Evolutionary conservation across 2,113 vertebrate species (phyloP).

Genomic region (Fukomys damarensis): DNA sequence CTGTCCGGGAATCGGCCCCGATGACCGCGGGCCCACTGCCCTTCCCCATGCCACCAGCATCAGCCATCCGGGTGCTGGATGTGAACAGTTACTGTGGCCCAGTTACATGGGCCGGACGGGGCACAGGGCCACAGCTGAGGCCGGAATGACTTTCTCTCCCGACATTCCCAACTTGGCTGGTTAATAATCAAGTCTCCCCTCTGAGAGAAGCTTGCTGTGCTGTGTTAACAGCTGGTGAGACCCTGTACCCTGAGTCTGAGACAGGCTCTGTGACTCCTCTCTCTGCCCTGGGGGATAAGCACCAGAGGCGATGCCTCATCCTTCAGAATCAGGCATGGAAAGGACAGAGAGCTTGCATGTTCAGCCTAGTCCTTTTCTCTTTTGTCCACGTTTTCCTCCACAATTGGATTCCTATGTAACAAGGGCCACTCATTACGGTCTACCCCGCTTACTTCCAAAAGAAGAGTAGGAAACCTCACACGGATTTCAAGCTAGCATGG

Average conservation of each 20-base stretch:
- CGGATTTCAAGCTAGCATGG: not conserved
- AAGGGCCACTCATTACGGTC: not conserved
- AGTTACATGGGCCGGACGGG: not conserved
- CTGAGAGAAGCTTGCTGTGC: not conserved
- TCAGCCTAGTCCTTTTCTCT: not conserved
- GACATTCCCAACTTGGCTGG: not conserved
- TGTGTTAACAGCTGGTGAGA: not conserved
- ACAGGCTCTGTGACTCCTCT: not conserved
- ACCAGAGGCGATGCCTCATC: not conserved
- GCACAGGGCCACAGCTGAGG: rapidly evolving
- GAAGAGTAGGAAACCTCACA: not conserved
- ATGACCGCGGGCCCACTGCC: not conserved
- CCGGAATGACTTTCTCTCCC: not conserved
- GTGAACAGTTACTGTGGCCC: not conserved
- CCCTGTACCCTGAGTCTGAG: not conserved
- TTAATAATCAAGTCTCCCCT: not conserved
- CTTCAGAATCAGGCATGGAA: not conserved
- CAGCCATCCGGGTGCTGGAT: not conserved
- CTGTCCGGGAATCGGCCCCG: not conserved
- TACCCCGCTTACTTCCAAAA: not conserved
- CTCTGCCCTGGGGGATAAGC: not conserved
- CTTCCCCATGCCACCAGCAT: not conserved
- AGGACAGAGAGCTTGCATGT: not conserved
- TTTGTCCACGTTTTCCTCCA: not conserved
- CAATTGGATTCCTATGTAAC: not conserved